Evolutionary conservation across 1,140 invertebrate genomes (phyloP), one percentile per base, ranked within the genome.

Genomic region (Hermatobates lingyangjiaoensis): DNA sequence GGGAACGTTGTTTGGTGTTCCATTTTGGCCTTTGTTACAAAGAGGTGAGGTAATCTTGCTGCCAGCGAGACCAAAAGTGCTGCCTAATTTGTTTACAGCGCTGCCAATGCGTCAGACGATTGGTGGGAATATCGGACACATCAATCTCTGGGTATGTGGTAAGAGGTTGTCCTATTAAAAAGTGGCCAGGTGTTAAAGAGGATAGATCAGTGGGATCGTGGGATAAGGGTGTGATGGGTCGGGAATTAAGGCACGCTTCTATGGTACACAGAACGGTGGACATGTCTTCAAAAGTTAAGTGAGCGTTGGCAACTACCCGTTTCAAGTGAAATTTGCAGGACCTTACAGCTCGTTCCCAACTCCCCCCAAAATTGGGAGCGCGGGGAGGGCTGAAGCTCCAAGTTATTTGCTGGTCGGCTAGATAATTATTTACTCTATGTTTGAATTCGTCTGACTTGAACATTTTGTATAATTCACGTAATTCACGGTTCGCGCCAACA

Each of bases 161-260:
- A 24, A 40, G 39, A 7, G 39, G 5, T 5, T 42, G 5, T 42
- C 39, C 39, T 12, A 42, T 18, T 4, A 42, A 20, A 18, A 42
- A 42, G 21, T 42, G 39, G 4, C 39, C 39, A 10, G 39, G 5
- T 5, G 39, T 42, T 20, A 42, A 18, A 42, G 46, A 21, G 10
- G 54, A 53, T 15, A 4, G 15, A 4, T 57, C 49, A 10, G 51
- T 30, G 0, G 53, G 44, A 40, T 50, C n/a, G 5, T 4, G 20
- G 7, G 49, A 50, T 5, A 50, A 21, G 0, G 53, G 28, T n/a
- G 47, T 51, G 27, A 60, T 14, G 12, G 60, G 59, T 14, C 58
- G 51, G 1, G 61, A 62, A 51, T 63, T 64, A 2, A 63, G 38
- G 10, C 59, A 40, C 0, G 59, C 59, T 54, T 64, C 60, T 38